Base-by-base conservation (phyloP, 1,140 invertebrate genomes). In the Schmidtea mediterranea region DNA sequence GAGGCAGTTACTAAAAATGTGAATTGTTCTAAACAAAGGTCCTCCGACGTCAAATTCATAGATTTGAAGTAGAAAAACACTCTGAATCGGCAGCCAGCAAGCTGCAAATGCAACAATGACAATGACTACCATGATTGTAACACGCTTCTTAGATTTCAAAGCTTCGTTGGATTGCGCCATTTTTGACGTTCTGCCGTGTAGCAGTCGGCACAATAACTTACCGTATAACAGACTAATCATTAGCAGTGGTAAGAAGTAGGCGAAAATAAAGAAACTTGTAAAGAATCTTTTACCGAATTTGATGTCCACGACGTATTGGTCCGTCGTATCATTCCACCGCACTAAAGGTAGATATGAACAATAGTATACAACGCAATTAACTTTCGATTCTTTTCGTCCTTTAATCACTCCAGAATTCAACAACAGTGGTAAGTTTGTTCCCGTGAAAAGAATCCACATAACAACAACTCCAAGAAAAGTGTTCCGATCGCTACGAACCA, bases 101-200 rank as follows among this genome's bases (percentile, higher is more conserved):
- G n/a, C n/a, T n/a, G n/a, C n/a, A 62, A 92, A 92, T 26, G 84
- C 82, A 21, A 82, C 75, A 0, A 90, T 82, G 13, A 94, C 82
- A 19, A 86, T 77, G 36, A 89, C 73, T 3, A 94, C 82, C 75
- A 94, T 79, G 51, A 80, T 71, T 1, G 84, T 92, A 1, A 89
- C 86, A 51, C 83, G 72, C 62, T 78, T 78, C 63, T 84, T 83
- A 23, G 81, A 80, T 54, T 80, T 72, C 40, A 80, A 67, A 45
- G 72, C 74, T 57, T 79, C 76, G 1, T 73, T 72, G 24, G 74
- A 75, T 26, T 71, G 68, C 52, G 12, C 12, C n/a, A 45, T 21
- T 19, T 24, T 45, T 2, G 43, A 21, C 5, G n/a, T 45, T 24
- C 15, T 5, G 8, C 43, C 43, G 5, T 45, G 9, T 9, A 24